Evolutionary conservation across 1,140 invertebrate species (phyloP), one percentile per base, ranked within the genome.

Genomic region (Sarcophaga peregrina): DNA sequence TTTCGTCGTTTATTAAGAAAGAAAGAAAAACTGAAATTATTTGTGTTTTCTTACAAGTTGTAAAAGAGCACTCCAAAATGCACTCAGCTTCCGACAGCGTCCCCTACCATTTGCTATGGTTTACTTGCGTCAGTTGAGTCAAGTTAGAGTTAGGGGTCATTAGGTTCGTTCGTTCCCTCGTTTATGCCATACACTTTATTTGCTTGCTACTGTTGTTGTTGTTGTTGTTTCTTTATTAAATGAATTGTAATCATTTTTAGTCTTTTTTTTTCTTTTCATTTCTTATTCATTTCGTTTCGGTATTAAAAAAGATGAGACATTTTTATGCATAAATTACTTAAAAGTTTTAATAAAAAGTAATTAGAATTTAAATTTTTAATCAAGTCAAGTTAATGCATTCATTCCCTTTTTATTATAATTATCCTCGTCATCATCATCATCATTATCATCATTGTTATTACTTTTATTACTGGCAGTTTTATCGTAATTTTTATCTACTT

Each of bases 281-380:
- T 58, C 15, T 13, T 58, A 13, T 37, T 37, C 25, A 37, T 37
- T 37, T 37, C 25, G 25, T 37, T 68, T 68, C 10, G 54, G 5
- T 68, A 37, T 37, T 68, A 10, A n/a, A 52, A 13, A 52, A 52
- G 13, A 52, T 68, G 62, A 68, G 62, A 68, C 62, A 68, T 68
- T 68, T 68, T 68, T 68, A 25, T 68, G 62, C 17, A 68, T 68
- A 68, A 68, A 68, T 68, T 68, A 68, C 62, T 68, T 68, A 68
- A 68, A 68, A 68, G n/a, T 68, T 68, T 68, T 68, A 68, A 68
- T 68, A 68, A 68, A 68, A 68, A 25, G 62, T 68, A 68, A 68
- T 68, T 68, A 68, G n/a, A 68, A 68, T 68, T 68, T 68, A 20
- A 68, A 68, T 68, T 68, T 68, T 68, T 68, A 68, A 68, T 68